phyloP scores from a whole-genome alignment of 2,888 invertebrate species.

The Norana najaformis region DNA sequence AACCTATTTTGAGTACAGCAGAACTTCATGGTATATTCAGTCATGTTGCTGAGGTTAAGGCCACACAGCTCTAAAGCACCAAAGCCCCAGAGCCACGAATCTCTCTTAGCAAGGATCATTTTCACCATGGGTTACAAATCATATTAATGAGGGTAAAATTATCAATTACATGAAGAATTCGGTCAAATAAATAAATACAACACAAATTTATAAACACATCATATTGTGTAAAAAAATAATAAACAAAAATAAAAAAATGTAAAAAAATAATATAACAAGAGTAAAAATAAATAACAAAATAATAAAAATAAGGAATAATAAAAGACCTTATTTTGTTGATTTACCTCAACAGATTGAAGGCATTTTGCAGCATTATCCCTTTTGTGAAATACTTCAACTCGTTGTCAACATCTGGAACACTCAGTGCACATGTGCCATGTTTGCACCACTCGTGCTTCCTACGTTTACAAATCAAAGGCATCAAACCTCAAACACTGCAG shows the following conservation, averaged over 20 bases:
- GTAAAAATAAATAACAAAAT: not conserved
- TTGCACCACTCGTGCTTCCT: slow-evolving; percentile 34
- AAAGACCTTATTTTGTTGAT: not conserved
- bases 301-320: not conserved
- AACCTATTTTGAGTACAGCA: not conserved
- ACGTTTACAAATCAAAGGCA: not conserved
- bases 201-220: not conserved
- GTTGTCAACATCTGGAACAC: not conserved
- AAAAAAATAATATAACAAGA: not conserved
- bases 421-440: slow-evolving; percentile 30
- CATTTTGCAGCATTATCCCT: not conserved
- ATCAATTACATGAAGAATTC: not conserved
- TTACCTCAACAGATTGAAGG: not conserved
- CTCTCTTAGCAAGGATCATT: not conserved
- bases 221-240: not conserved
- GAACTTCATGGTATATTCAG: not conserved
- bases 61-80: not conserved
- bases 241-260: not conserved
- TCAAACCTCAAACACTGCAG: not conserved
- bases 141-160: not conserved
- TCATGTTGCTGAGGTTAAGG: too few relatives aligned
- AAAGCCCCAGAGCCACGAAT: not conserved
- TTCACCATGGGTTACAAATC: not conserved
- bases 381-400: slow-evolving; percentile 27
- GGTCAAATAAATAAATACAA: not conserved